Conservation (phyloP, 2,888 invertebrate genomes). For the Ametastegia equiseti region DNA sequence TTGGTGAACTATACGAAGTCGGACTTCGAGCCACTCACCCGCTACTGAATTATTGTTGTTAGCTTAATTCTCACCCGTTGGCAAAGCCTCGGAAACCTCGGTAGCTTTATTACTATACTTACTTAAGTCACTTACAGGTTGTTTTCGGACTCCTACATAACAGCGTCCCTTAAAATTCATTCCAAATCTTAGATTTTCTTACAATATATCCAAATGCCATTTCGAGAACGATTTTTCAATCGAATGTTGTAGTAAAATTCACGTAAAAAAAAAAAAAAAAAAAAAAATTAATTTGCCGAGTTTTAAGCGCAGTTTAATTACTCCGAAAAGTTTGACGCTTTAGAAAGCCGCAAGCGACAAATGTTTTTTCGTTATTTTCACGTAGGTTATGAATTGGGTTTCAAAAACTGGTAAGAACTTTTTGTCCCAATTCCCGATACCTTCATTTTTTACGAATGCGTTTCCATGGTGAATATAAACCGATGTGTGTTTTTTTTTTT, state of each 20-base stretch:
- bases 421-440: no score
- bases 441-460: no score
- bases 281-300: neutral
- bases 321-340: neutral
- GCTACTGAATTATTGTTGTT: neutral
- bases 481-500: no score
- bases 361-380: neutral
- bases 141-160: neutral
- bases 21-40: neutral
- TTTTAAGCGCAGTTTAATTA: neutral
- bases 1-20: neutral
- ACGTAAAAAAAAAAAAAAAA: neutral
- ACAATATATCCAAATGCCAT: no score
- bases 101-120: neutral
- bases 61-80: slow-evolving; percentile 29
- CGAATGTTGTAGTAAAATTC: neutral
- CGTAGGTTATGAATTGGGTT: neutral
- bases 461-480: no score
- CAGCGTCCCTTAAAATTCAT: no score
- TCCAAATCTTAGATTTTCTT: no score
- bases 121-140: neutral
- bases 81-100: neutral
- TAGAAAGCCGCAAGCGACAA: neutral
- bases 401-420: neutral
- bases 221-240: no score